Percentiles rank a stretch among this genome's conserved stretches.
Evolutionary conservation across 2,113 vertebrate genomes (phyloP).

Genomic region (Gallinago jamesoni): DNA sequence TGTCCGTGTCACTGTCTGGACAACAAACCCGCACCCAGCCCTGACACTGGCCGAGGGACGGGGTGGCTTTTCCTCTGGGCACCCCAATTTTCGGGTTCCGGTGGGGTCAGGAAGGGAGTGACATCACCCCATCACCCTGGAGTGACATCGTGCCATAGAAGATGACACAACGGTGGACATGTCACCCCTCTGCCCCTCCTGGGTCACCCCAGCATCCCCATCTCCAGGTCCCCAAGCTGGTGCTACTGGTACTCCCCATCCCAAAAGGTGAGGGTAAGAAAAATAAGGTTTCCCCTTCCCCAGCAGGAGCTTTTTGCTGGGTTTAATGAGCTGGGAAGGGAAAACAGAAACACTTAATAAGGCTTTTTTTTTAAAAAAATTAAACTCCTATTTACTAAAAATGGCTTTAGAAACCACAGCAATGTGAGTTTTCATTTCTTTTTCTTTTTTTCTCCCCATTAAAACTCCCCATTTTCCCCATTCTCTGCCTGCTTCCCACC

Average conservation of each 20-base stretch:
- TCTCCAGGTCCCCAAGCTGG: not conserved
- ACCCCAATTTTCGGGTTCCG: not conserved
- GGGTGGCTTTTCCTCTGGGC: not conserved
- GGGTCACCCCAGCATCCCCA: not conserved
- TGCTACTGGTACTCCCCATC: not conserved
- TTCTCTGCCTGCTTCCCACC: not conserved
- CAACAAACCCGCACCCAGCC: not conserved
- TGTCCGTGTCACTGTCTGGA: not conserved
- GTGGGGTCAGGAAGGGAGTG: not conserved
- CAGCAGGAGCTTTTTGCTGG: not conserved
- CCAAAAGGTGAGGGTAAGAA: not conserved
- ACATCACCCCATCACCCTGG: not conserved
- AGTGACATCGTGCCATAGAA: not conserved
- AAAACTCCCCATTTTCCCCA: not conserved
- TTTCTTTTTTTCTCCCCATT: rapidly evolving
- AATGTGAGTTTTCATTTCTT: rapidly evolving
- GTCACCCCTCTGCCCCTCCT: not conserved
- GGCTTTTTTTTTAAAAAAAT: not conserved
- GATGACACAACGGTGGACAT: not conserved
- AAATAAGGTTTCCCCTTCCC: not conserved
- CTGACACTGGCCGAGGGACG: not conserved
- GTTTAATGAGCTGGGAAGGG: not conserved
- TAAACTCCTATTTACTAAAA: not conserved
- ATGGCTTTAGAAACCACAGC: not conserved
- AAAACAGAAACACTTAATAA: not conserved